Evolutionary conservation across 37 sponge, comb jelly and placozoan species (phyloP).

Genomic region (Lycopodina hypogea): DNA sequence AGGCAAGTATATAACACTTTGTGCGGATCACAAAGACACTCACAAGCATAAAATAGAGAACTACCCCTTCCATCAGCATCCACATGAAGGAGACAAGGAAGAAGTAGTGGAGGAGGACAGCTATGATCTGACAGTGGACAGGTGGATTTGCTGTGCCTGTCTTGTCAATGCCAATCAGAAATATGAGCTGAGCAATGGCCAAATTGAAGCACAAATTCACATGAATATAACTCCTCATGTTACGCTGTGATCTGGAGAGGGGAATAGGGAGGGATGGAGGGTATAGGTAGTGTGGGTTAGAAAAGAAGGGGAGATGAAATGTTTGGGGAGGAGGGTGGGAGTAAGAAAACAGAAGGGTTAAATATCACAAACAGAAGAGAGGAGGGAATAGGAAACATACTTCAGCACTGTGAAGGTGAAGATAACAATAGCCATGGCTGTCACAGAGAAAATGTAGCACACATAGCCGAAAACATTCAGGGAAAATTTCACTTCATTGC

Average conservation of each 20-base stretch:
- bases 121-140: slow-evolving; percentile 28
- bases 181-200: slow-evolving; percentile 46
- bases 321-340: too few relatives aligned
- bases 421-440: slow-evolving; percentile 3
- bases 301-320: too few relatives aligned
- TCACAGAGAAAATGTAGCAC: slow-evolving; percentile 2
- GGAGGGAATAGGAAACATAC: too few relatives aligned
- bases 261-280: too few relatives aligned
- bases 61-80: slow-evolving; percentile 80
- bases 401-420: not conserved
- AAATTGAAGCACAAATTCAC: slow-evolving; percentile 54
- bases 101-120: slow-evolving; percentile 56
- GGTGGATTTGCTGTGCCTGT: too few relatives aligned
- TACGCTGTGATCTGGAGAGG: slow-evolving; percentile 34
- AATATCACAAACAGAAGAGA: too few relatives aligned
- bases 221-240: slow-evolving; percentile 50
- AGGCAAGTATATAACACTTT: too few relatives aligned
- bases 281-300: too few relatives aligned
- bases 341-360: too few relatives aligned
- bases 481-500: not conserved
- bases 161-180: slow-evolving; percentile 30
- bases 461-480: slow-evolving; percentile 16
- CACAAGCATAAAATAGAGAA: slow-evolving; percentile 54
- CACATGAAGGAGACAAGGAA: slow-evolving; percentile 71
- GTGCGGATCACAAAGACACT: slow-evolving; percentile 59